Base-by-base conservation (phyloP, 2,797 vertebrate species). In the Anabacerthia variegaticeps region DNA sequence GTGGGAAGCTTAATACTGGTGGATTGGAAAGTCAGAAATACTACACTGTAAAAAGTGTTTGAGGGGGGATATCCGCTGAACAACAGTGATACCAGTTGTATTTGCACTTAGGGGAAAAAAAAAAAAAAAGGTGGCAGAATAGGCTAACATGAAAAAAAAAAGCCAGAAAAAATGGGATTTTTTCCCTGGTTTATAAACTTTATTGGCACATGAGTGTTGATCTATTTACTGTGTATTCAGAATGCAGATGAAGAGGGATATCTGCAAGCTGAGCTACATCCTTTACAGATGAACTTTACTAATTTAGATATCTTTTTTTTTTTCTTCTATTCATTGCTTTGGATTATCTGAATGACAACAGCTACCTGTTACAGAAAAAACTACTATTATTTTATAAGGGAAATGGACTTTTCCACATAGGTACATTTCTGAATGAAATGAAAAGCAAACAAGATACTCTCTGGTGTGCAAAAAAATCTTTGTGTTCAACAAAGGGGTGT, bases 311-410 rank as follows among this genome's bases (percentile, higher is more conserved):
- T 49, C 30, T 92, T 7, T 30, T 52, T 27, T 27, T 71, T 77
- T 78, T 76, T 17, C 71, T 26, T 62, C 23, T 14, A 1, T 56
- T n/a, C 48, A 20, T 46, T 56, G n/a, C 55, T 75, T 79, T 51
- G 26, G 41, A 78, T 55, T 92, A 85, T 80, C 28, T 86, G 44
- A 54, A 63, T 44, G 20, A 93, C 28, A 65, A 78, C 73, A 44
- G 56, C 19, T 89, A 37, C 16, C 62, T 62, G 41, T 71, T 93
- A 51, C 90, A 95, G 32, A 8, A 91, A 87, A 91, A 83, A 39
- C 10, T 46, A 22, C 9, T 55, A 14, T 46, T 72, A 44, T 37
- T 91, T 93, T 55, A 13, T 21, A 86, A 91, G 44, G 7, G 18
- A 71, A 93, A 63, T 30, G 16, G 28, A 22, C 36, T 85, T 95